Evolutionary conservation across 2,888 invertebrate species (phyloP), one percentile per base, ranked within the genome.

Genomic region (Ophioninae sp.): DNA sequence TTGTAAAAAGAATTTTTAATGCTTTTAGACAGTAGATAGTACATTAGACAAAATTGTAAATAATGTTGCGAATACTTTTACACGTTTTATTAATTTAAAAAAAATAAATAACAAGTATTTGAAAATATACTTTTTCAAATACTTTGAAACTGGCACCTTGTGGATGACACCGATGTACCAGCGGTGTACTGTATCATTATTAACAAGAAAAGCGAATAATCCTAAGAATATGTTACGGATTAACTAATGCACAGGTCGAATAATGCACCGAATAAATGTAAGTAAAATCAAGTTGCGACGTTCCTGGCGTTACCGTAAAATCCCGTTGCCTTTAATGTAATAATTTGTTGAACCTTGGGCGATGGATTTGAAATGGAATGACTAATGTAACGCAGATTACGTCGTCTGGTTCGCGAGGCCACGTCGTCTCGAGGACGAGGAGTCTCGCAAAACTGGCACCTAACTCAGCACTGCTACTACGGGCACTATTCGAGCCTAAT

Each of bases 401-500:
- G 62, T 82, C 68, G 68, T 78, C 77, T 81, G 62, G 73, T 74
- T 69, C 73, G 73, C 69, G 75, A 50, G 62, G 69, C 44, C 59
- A 72, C 67, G 79, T 59, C 73, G 79, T 67, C 67, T 50, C 56
- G 76, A 76, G 67, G 76, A 79, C 72, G 79, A 7, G 75, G 72
- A 76, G 70, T 75, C 84, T 59, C 65, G 61, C 65, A 65, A 79
- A 69, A 72, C 76, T 82, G 70, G 70, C 75, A 70, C 73, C 80
- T 76, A 81, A 81, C 79, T 76, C 81, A 57, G 75, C 67, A 76
- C 44, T 41, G 44, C 79, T 65, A 57, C 67, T 50, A 65, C 61
- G 67, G 57, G n/a, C 79, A 84, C 81, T 79, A 73, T 84, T 79
- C 79, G 61, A 73, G 80, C 82, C 87, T 89, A 88, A 89, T 89